Conservation (phyloP, 2,797 vertebrate genomes). For the Prunella strophiata region DNA sequence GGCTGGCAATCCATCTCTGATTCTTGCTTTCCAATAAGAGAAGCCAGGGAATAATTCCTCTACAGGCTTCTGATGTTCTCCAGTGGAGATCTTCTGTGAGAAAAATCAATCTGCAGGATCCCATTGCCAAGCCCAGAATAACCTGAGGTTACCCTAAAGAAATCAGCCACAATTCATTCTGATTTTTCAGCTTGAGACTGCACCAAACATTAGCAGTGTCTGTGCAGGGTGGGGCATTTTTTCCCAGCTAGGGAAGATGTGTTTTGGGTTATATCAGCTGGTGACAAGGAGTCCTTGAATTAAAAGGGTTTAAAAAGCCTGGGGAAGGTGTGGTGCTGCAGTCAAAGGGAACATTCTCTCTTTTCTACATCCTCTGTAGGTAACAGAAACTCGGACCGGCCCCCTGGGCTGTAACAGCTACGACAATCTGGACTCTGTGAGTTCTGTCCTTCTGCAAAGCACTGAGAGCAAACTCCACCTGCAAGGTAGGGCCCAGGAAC, state of each 20-base stretch:
- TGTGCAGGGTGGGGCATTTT: neutral
- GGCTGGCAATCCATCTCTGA: neutral
- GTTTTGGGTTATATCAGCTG: neutral
- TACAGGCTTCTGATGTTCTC: neutral
- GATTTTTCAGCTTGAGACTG: neutral
- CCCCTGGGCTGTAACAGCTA: constrained; percentile 99
- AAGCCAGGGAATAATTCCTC: neutral
- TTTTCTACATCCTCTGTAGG: constrained; percentile 75
- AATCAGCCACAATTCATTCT: neutral
- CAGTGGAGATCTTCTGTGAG: neutral
- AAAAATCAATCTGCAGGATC: neutral
- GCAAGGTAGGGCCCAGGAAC: constrained; percentile 85
- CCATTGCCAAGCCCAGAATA: neutral
- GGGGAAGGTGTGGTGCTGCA: neutral
- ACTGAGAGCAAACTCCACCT: constrained; percentile 98
- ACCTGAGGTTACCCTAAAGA: neutral
- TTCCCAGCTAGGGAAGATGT: neutral
- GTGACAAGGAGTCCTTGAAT: neutral
- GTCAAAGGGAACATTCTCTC: neutral
- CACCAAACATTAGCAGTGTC: neutral
- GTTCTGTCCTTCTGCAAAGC: constrained; percentile 98
- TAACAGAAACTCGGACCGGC: constrained; percentile 97
- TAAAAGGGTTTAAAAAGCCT: neutral
- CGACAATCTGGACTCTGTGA: constrained; percentile 99
- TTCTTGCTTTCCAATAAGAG: neutral